Percentiles rank a stretch among this genome's conserved stretches.
phyloP scores from a whole-genome alignment of 2,797 vertebrate species.

The Rhodeus uyekii region DNA sequence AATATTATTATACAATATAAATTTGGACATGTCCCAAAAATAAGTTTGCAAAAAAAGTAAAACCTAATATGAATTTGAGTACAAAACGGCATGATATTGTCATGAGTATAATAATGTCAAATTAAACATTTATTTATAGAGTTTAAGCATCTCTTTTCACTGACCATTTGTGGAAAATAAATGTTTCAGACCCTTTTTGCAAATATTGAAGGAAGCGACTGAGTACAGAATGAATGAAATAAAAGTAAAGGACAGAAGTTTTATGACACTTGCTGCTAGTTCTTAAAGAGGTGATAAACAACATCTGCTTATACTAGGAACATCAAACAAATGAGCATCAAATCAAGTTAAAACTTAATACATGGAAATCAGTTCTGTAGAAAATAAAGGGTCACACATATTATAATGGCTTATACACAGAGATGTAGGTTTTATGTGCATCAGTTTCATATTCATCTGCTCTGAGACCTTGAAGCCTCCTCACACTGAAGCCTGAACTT shows the following conservation, averaged over 20 bases:
- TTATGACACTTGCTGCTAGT: background rate
- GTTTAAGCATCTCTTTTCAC: background rate
- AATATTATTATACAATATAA: no score
- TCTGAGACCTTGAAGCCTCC: slow-evolving; percentile 1
- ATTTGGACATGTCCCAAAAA: background rate
- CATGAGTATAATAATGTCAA: background rate
- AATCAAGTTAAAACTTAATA: background rate
- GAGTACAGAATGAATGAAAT: background rate
- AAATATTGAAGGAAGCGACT: background rate
- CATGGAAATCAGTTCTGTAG: background rate
- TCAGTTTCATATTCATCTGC: slow-evolving; percentile 2
- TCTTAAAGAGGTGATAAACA: background rate
- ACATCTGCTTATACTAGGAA: background rate
- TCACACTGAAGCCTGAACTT: slow-evolving; percentile 4
- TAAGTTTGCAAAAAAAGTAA: background rate
- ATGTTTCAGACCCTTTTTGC: background rate
- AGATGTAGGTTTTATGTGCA: background rate
- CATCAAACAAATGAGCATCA: background rate
- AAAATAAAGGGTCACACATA: background rate
- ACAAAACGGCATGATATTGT: background rate
- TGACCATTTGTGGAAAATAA: background rate
- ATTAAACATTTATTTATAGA: background rate
- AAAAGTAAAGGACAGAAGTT: background rate
- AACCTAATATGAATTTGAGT: background rate
- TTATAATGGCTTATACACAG: background rate